Percentiles rank a stretch among this genome's conserved stretches.
Evolutionary conservation across 2,797 vertebrate genomes (phyloP).

Genomic region (Sphenopsis melanotis): DNA sequence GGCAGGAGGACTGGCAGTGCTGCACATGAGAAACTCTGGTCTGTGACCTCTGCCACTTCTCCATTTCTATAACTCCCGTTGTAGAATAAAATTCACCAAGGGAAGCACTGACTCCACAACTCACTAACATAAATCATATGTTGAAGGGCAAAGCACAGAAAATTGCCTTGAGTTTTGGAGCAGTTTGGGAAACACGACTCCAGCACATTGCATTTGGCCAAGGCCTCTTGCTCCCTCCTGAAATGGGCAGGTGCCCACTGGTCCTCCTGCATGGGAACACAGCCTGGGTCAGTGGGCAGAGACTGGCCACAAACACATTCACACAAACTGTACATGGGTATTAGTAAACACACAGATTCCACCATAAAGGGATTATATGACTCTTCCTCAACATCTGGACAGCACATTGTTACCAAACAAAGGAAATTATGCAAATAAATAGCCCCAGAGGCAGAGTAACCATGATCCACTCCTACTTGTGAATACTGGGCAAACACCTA

Average conservation of each 20-base stretch:
- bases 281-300: background rate
- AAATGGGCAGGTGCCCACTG: background rate
- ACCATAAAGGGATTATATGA: background rate
- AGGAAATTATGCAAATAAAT: conserved; percentile 41
- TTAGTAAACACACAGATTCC: background rate
- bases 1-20: background rate
- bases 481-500: conserved; percentile 31
- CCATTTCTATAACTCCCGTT: background rate
- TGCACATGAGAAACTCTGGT: background rate
- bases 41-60: background rate
- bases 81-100: background rate
- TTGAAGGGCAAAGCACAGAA: background rate
- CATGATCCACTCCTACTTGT: background rate
- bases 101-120: background rate
- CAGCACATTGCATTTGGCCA: background rate
- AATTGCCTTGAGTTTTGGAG: background rate
- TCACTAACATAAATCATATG: background rate
- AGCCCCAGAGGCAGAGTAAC: conserved; percentile 50
- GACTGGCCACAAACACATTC: background rate
- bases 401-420: background rate
- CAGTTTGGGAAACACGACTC: background rate
- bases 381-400: background rate
- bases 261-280: background rate
- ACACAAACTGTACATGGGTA: background rate
- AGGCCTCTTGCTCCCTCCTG: background rate